A percentile compares a stretch with the other conserved stretches of the same genome.
phyloP scores from a whole-genome alignment of 2,797 vertebrate species.

The Pampus argenteus region DNA sequence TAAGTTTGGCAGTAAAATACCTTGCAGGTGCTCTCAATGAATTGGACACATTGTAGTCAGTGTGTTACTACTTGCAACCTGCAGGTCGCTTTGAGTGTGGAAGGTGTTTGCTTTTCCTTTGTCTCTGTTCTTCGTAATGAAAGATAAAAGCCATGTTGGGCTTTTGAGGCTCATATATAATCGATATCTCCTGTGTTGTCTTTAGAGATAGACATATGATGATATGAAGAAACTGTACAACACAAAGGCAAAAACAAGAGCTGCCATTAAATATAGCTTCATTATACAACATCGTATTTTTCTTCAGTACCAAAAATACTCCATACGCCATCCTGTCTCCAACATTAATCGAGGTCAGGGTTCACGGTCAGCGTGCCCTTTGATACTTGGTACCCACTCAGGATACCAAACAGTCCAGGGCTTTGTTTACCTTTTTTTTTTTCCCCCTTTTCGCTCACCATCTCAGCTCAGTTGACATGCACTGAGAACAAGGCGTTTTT shows the following conservation, averaged over 20 bases:
- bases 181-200: slow-evolving; percentile 9
- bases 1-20: not conserved
- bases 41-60: not conserved
- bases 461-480: slow-evolving; percentile 60
- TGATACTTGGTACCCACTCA: slow-evolving; percentile 39
- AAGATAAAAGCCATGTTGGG: slow-evolving; percentile 27
- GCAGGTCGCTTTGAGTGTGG: not conserved
- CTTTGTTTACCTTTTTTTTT: slow-evolving; percentile 70
- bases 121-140: not conserved
- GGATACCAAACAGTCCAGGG: slow-evolving; percentile 57
- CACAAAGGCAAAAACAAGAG: slow-evolving; percentile 38
- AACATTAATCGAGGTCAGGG: slow-evolving; percentile 43
- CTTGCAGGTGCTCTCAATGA: not conserved
- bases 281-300: no score
- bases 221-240: slow-evolving; percentile 20
- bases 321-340: slow-evolving; percentile 16
- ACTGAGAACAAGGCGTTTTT: slow-evolving; percentile 71
- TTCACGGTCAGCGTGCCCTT: slow-evolving; percentile 54
- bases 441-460: slow-evolving; percentile 26
- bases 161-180: slow-evolving; percentile 22
- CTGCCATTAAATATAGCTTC: no score
- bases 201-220: slow-evolving; percentile 14
- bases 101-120: slow-evolving; percentile 15
- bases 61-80: not conserved
- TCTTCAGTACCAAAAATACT: no score